These are phyloP conservation scores for Tachysurus fulvidraco DNA, from an alignment of 2,113 vertebrate genomes.

Conservation along the genomic window DNA sequence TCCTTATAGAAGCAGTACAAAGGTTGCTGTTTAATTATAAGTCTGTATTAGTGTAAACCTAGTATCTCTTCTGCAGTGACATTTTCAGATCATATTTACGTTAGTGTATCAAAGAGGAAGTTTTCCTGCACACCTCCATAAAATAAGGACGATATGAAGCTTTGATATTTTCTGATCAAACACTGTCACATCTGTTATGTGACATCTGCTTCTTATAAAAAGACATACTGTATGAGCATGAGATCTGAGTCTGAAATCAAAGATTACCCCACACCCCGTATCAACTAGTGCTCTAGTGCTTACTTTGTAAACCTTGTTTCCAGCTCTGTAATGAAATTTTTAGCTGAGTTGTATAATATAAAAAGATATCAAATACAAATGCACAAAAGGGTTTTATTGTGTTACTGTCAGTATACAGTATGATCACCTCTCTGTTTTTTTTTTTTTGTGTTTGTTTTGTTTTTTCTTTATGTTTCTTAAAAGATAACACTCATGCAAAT, in stretches of 20 bases:
- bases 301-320: neutral
- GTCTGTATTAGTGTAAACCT: neutral
- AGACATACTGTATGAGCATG: neutral
- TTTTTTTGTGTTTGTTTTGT: neutral
- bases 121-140: neutral
- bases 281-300: neutral
- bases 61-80: neutral
- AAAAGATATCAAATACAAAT: neutral
- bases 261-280: neutral
- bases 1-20: neutral
- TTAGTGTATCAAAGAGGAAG: neutral
- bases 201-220: neutral
- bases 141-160: neutral
- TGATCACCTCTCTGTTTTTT: neutral
- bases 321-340: neutral
- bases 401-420: neutral
- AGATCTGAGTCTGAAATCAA: neutral
- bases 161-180: constrained; percentile 8
- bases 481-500: constrained; percentile 6
- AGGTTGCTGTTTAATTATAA: neutral
- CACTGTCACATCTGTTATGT: neutral
- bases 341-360: neutral
- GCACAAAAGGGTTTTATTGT: neutral
- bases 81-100: neutral
- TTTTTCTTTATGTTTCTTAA: neutral